Base-by-base conservation (phyloP, 2,888 invertebrate genomes). In the Mystacides longicornis region DNA sequence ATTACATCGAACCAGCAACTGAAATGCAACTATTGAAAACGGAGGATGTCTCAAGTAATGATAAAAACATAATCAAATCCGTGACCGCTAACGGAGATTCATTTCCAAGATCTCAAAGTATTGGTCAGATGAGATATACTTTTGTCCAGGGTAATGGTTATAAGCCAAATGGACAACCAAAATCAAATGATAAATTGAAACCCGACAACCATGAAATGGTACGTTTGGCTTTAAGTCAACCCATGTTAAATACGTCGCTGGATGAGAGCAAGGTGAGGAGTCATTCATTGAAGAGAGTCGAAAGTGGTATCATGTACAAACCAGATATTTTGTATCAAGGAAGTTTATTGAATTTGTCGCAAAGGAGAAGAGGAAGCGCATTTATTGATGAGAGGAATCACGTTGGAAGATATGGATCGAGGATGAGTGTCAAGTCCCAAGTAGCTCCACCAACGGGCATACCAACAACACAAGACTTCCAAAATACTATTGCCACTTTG, bases 271-370 rank as follows among this genome's bases (percentile, higher is more conserved):
- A 65, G 2, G 52, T 42, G 54, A 58, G 48, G 47, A 56, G 53
- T 23, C 53, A 61, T 33, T 60, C 61, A 0, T 31, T 60, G 45
- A 57, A 54, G 23, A 68, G 77, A 1, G 81, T 79, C 31, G 84
- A 82, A 27, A 86, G 86, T 62, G 87, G 91, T 1, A 86, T 92
- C 16, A 85, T 95, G 81, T 82, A 87, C 65, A 80, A 91, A 52
- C 89, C 89, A 52, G 95, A 97, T 69, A 86, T 93, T 7, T 85
- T 96, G 65, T 95, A 94, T 69, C 87, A 89, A 67, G 93, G 93
- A 62, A 89, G 82, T 61, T 79, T 81, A 64, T 71, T 78, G 3
- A 77, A 79, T 63, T 72, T 82, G 57, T 73, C 80, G 51, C 68
- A 70, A 11, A 76, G 76, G 65, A 74, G 77, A 64, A 75, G 80